phyloP scores from a whole-genome alignment of 1,140 invertebrate genomes.

The Dendroctonus ponderosae region DNA sequence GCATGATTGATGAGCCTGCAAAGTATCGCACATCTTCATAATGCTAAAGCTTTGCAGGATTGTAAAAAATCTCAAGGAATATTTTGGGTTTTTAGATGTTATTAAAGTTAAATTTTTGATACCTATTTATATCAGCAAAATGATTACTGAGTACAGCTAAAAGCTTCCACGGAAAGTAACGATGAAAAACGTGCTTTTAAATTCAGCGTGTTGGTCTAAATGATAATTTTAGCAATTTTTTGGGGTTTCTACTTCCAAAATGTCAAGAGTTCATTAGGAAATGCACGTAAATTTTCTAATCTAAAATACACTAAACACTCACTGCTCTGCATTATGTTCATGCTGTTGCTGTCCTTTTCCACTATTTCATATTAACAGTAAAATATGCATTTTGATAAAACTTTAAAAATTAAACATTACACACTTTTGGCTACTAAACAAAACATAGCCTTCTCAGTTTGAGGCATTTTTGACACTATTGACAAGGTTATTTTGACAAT shows the following conservation, averaged over 20 bases:
- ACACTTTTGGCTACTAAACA: no score
- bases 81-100: background rate
- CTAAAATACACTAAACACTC: conserved; percentile 8
- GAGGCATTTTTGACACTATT: no score
- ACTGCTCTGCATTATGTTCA: conserved; percentile 31
- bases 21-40: conserved; percentile 3
- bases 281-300: background rate
- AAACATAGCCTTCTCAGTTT: no score
- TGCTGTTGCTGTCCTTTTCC: background rate
- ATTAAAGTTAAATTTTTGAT: background rate
- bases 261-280: conserved; percentile 9
- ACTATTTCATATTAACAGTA: no score
- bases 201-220: background rate
- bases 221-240: conserved; percentile 5
- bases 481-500: no score
- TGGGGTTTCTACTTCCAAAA: conserved; percentile 1
- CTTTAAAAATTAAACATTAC: no score
- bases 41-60: background rate
- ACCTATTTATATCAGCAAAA: background rate
- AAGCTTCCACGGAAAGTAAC: background rate
- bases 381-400: no score
- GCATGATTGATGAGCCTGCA: conserved; percentile 13
- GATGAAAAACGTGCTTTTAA: background rate
- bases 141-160: background rate
- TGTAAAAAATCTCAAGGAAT: background rate